Conservation (phyloP, 2,113 vertebrate genomes). For the Murina feae region DNA sequence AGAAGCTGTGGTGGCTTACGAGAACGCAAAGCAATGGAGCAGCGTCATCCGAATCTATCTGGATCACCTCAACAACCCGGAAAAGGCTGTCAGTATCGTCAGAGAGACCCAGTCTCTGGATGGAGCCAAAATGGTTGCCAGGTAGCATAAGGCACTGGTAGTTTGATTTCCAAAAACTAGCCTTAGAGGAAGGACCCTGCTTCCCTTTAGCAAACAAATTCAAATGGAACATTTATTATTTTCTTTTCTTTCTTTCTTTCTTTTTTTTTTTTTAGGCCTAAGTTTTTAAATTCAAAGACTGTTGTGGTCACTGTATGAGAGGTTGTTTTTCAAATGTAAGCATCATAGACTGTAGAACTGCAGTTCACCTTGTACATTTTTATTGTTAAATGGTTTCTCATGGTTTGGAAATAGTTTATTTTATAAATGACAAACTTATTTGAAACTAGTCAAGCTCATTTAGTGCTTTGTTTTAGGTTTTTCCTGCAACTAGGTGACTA, state of each 20-base stretch:
- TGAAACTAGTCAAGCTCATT: background rate
- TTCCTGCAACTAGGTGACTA: conserved; percentile 94
- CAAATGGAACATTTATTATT: background rate
- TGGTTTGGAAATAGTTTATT: background rate
- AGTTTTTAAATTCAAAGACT: background rate
- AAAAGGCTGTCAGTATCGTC: conserved; percentile 92
- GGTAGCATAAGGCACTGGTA: conserved; percentile 76
- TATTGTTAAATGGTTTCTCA: background rate
- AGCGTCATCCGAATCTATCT: conserved; percentile 92
- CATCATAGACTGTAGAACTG: background rate
- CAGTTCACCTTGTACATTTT: background rate
- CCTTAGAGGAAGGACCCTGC: background rate
- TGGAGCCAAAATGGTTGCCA: conserved; percentile 98
- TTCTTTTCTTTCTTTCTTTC: background rate
- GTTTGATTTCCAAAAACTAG: background rate
- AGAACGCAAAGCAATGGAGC: conserved; percentile 95
- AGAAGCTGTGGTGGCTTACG: conserved; percentile 92
- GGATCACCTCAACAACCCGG: conserved; percentile 95
- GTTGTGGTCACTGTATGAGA: background rate
- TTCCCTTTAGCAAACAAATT: background rate
- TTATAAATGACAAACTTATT: background rate
- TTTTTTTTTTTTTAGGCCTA: background rate
- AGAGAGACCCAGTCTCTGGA: conserved; percentile 95
- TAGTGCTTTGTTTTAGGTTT: conserved; percentile 83
- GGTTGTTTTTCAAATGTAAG: background rate